Conservation (phyloP, 2,113 vertebrate species). For the Phoxinus phoxinus region DNA sequence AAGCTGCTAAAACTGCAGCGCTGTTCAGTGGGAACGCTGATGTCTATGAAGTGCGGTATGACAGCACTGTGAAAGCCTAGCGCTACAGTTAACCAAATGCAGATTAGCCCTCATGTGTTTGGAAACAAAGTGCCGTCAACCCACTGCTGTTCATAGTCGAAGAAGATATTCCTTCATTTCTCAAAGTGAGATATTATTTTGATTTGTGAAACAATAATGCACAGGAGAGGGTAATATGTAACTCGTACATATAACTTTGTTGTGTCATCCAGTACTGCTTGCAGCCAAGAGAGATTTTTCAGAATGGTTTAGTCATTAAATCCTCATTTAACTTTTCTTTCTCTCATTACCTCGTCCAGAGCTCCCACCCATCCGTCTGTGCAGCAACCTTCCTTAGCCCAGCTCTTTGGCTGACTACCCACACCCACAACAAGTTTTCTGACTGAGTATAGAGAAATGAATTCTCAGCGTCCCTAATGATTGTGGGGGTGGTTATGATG, state of each 20-base stretch:
- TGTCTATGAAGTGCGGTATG: conserved; percentile 40
- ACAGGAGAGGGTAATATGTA: not conserved
- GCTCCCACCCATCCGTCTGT: conserved; percentile 11
- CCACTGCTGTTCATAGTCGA: not conserved
- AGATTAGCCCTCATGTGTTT: conserved; percentile 24
- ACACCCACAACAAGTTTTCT: not conserved
- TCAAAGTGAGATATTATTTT: not conserved
- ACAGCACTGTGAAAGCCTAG: conserved; percentile 32
- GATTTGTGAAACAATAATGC: not conserved
- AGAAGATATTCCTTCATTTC: not conserved
- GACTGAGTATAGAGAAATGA: not conserved
- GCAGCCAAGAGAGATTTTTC: conserved; percentile 5
- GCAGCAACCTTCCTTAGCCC: not conserved
- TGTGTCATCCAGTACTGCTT: not conserved
- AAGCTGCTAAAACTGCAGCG: conserved; percentile 50
- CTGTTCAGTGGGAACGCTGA: conserved; percentile 30
- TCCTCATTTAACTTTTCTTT: conserved; percentile 37
- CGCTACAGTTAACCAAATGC: not conserved
- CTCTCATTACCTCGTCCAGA: conserved; percentile 21
- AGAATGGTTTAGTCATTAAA: conserved; percentile 34
- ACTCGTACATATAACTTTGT: not conserved
- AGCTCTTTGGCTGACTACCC: conserved; percentile 8
- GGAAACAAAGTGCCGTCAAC: not conserved
- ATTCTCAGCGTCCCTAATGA: not conserved
- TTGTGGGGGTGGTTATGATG: not conserved